Conservation (phyloP, 2,888 invertebrate genomes). For the Philereme transversata region DNA sequence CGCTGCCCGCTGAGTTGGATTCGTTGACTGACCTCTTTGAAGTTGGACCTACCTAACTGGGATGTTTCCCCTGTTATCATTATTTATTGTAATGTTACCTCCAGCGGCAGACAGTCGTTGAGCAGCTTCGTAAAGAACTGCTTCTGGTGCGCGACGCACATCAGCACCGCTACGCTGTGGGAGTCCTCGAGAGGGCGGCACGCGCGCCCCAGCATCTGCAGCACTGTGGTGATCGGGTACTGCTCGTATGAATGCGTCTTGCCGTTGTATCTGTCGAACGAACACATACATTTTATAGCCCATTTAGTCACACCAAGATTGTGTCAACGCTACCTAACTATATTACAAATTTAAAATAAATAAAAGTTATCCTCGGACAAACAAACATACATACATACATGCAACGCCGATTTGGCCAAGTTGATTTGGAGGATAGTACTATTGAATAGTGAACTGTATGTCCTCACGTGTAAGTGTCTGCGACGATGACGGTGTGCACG, state of each 20-base stretch:
- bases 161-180: constrained; percentile 96
- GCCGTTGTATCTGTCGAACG: constrained; percentile 80
- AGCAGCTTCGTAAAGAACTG: constrained; percentile 99
- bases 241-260: constrained; percentile 95
- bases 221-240: constrained; percentile 97
- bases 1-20: too few species aligned
- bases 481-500: constrained; percentile 97
- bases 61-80: background rate
- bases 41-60: background rate
- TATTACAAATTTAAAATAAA: too few species aligned
- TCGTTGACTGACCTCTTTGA: too few species aligned
- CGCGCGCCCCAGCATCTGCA: constrained; percentile 99
- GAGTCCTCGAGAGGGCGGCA: constrained; percentile 96
- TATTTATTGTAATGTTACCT: constrained; percentile 78
- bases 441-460: background rate
- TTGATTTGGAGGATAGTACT: too few species aligned
- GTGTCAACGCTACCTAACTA: too few species aligned
- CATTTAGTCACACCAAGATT: too few species aligned
- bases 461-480: constrained; percentile 93
- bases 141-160: constrained; percentile 99
- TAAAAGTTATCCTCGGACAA: too few species aligned
- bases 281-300: too few species aligned
- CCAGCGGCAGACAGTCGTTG: constrained; percentile 97
- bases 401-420: too few species aligned
- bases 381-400: too few species aligned